Base-by-base conservation (phyloP, 2,888 invertebrate genomes). In the Sinhomidia bicolor region DNA sequence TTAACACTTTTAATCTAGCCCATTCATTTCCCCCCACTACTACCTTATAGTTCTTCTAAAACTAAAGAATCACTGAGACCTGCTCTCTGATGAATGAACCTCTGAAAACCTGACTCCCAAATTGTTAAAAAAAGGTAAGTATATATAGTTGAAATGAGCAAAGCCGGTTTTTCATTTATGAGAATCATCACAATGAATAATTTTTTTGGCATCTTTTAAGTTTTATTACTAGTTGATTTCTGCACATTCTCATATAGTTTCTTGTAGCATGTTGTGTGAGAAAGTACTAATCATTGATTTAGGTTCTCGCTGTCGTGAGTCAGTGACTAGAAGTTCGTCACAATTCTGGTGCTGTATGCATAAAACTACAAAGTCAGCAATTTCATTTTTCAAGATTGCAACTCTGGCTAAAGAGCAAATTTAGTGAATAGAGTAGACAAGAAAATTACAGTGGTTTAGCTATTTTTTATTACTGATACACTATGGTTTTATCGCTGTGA, bases 141-240 rank as follows among this genome's bases (percentile, higher is more conserved):
- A 78, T 4, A 29, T 26, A 9, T 81, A 20, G 47, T 62, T 6
- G 3, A 74, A 57, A 41, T 83, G 41, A 29, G 71, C 10, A 83
- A 36, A 83, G 83, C 83, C 83, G 83, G 83, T 83, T 83, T 80
- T 57, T 32, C 14, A 57, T 47, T 83, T 36, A 74, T 36, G 41
- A 74, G 29, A 60, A 20, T 71, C 12, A 14, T 12, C 14, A 57
- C 1, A 41, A 60, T 41, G 51, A 51, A 41, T 36, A 36, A 41
- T 32, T 57, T 74, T 74, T 71, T 83, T 80, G 60, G 41, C 26
- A 60, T 80, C 60, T 36, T 62, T 60, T 80, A 32, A n/a, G 9
- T 32, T 54, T 54, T 51, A 51, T 23, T 41, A n/a, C 29, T 68
- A 20, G 68, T 20, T 36, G 32, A 68, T 41, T 36, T 9, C 12